phyloP scores from a whole-genome alignment of 37 sponge, comb jelly and placozoan genomes.

The Oopsacas minuta region DNA sequence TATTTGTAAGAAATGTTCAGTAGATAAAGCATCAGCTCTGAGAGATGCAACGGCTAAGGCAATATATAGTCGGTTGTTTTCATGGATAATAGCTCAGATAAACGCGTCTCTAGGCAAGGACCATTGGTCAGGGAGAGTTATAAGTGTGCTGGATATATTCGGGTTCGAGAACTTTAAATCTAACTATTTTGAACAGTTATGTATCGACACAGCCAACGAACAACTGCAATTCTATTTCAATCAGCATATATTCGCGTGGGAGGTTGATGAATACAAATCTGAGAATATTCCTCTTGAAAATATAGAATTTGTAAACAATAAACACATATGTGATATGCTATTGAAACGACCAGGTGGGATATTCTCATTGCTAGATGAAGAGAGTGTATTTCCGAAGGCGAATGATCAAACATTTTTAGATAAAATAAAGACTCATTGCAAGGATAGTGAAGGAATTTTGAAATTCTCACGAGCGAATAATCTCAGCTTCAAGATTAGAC shows the following conservation, averaged over 20 bases:
- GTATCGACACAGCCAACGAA: slow-evolving; percentile 77
- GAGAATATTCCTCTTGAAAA: background rate
- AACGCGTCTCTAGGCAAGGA: slow-evolving; percentile 29
- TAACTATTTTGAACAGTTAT: slow-evolving; percentile 81
- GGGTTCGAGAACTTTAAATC: slow-evolving; percentile 70
- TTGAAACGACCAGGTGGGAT: slow-evolving; percentile 60
- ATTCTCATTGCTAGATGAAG: slow-evolving; percentile 62
- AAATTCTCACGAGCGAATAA: slow-evolving; percentile 16
- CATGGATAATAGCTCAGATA: slow-evolving; percentile 65
- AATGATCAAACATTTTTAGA: slow-evolving; percentile 53
- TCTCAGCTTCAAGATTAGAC: slow-evolving; percentile 49
- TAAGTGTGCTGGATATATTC: slow-evolving; percentile 65
- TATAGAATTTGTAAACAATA: slow-evolving; percentile 5
- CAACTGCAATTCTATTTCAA: slow-evolving; percentile 86
- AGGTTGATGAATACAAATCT: slow-evolving; percentile 27
- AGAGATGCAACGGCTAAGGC: slow-evolving; percentile 78
- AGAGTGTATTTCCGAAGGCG: slow-evolving; percentile 60
- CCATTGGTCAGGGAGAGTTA: slow-evolving; percentile 9
- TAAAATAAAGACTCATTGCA: slow-evolving; percentile 28
- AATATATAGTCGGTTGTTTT: slow-evolving; percentile 64
- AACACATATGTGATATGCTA: slow-evolving; percentile 7
- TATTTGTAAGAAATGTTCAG: slow-evolving; percentile 39
- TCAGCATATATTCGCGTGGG: slow-evolving; percentile 79
- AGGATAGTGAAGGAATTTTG: background rate
- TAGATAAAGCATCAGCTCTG: slow-evolving; percentile 48